These are phyloP conservation scores for Raja brachyura DNA, from an alignment of 2,113 vertebrate species.

Conservation along the genomic window DNA sequence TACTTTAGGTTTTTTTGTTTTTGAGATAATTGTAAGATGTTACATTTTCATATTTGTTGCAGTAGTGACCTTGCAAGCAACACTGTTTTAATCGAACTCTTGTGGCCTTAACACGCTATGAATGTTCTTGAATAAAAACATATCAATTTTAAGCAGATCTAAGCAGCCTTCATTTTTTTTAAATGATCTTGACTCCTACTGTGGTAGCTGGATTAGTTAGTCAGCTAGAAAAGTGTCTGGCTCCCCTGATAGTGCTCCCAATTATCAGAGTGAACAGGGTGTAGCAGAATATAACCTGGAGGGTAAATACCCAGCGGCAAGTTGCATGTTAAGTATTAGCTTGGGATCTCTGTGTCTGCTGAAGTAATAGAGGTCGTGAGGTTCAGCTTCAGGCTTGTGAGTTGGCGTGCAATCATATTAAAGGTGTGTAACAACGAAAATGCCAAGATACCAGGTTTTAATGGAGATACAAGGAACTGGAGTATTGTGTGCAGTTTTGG, in stretches of 20 bases:
- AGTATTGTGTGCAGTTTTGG: no score
- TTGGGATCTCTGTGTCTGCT: background rate
- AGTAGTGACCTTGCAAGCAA: background rate
- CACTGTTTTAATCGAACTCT: background rate
- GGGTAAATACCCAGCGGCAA: background rate
- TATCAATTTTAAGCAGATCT: background rate
- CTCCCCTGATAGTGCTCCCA: background rate
- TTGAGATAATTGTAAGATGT: background rate
- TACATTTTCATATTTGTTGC: background rate
- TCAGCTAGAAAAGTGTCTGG: background rate
- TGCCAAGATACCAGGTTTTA: background rate
- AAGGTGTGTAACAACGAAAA: background rate
- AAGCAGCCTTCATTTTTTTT: background rate
- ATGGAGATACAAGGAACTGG: no score
- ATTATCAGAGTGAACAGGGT: background rate
- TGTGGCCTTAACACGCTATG: background rate
- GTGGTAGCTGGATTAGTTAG: background rate
- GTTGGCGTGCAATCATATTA: background rate
- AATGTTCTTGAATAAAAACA: background rate
- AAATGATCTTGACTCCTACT: no score
- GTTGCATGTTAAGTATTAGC: background rate
- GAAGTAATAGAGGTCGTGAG: background rate
- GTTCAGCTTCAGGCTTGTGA: background rate
- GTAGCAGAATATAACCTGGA: background rate
- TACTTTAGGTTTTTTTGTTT: background rate